phyloP scores from a whole-genome alignment of 2,113 vertebrate species.

The Xerus inauris region DNA sequence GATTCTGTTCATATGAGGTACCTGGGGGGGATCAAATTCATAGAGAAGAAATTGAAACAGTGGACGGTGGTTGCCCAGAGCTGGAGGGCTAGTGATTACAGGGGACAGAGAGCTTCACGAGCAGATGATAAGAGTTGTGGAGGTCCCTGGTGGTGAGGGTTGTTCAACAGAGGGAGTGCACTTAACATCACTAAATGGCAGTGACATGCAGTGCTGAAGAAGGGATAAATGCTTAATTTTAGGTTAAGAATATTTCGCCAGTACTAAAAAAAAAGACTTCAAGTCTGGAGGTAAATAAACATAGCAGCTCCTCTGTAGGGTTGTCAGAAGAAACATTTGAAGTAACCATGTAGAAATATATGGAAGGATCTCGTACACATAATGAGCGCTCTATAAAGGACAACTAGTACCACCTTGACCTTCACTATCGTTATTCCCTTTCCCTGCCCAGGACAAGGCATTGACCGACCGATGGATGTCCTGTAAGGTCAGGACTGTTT shows the following conservation, averaged over 20 bases:
- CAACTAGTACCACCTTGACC: too few relatives aligned
- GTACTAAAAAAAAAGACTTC: not conserved
- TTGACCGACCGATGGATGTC: not conserved
- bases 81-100: not conserved
- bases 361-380: not conserved
- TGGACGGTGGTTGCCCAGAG: too few relatives aligned
- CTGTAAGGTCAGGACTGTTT: not conserved
- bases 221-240: not conserved
- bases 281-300: not conserved
- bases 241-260: not conserved
- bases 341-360: not conserved
- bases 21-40: not conserved
- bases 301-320: not conserved
- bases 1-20: not conserved
- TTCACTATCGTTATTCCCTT: not conserved
- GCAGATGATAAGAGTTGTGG: not conserved
- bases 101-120: not conserved
- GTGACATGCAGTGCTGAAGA: too few relatives aligned
- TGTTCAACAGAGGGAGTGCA: not conserved
- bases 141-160: not conserved
- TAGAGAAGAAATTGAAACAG: not conserved
- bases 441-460: not conserved
- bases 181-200: not conserved
- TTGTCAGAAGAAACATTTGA: not conserved
- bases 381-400: rapidly evolving